Conservation (phyloP, 2,888 invertebrate genomes). For the Caprella mutica region DNA sequence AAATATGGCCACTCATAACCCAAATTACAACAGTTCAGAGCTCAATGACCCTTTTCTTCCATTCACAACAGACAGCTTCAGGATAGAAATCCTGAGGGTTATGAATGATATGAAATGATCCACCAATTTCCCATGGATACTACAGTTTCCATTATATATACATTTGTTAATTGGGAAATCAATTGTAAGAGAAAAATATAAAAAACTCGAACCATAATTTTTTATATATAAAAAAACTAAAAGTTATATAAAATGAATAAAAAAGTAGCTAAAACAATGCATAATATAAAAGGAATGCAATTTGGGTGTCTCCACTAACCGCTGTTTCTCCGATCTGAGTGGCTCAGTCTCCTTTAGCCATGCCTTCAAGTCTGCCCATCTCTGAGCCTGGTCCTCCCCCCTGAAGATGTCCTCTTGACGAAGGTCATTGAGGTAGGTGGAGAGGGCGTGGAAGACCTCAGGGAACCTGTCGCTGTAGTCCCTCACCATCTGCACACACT, state of each 20-base stretch:
- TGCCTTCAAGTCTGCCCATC: neutral
- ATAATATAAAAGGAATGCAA: too few species aligned
- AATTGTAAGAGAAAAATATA: neutral
- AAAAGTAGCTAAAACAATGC: too few species aligned
- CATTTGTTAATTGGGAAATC: neutral
- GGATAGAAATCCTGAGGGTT: too few species aligned
- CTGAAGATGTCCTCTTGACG: conserved; percentile 11
- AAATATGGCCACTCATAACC: too few species aligned
- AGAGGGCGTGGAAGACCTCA: conserved; percentile 55
- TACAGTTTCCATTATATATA: neutral
- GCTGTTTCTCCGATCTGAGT: neutral
- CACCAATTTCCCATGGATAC: neutral
- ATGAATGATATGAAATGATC: too few species aligned
- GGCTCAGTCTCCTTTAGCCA: neutral
- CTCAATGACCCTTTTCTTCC: too few species aligned
- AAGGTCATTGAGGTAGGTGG: conserved; percentile 13
- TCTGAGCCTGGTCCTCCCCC: neutral
- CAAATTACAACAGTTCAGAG: too few species aligned
- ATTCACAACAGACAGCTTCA: too few species aligned
- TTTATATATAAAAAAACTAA: conserved; percentile 2
- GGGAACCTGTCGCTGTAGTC: conserved; percentile 61
- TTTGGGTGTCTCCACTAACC: too few species aligned
- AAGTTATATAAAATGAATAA: conserved; percentile 7
- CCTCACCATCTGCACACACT: conserved; percentile 57
- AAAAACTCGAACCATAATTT: neutral